Base-by-base conservation (phyloP, 1,140 invertebrate genomes). In the Drosophila aff. region DNA sequence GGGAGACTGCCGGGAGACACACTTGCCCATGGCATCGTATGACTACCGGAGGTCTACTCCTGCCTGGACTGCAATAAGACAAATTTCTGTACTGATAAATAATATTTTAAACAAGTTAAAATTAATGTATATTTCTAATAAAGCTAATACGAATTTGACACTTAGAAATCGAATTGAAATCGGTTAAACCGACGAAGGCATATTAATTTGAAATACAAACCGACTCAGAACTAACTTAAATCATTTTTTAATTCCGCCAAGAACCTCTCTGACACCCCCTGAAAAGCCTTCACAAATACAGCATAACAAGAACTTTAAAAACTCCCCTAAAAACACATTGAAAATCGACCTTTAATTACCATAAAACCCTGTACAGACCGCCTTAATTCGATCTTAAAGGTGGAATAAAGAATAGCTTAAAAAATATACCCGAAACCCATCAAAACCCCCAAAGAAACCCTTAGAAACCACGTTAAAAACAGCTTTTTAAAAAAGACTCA, bases 1-100 rank as follows among this genome's bases (percentile, higher is more conserved):
- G 15, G 63, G 33, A 33, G 82, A 63, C 74, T 87, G 84, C 49
- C 84, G 79, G 28, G 92, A 92, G 49, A 92, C 82, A 79, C 92
- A 92, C 92, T 92, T 92, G 81, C 92, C 92, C 92, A 92, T 92
- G 72, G 82, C 75, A 64, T 72, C 59, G 26, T 38, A 36, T 72
- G 13, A 10, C 38, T 36, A 21, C 7, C 47, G 38, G 33, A 40
- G 46, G 43, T 8, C 43, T 43, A 3, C 26, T 47, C 43, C 61
- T 46, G 23, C 23, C 1, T 28, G 47, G 4, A 11, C 26, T 50
- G 16, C 2, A 28, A 50, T 9, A 3, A 50, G 9, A 28, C 8
- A 28, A 28, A n/a, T 9, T 2, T 2, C 0, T 1, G 16, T 21
- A 9, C 4, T 15, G 4, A 50, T 16, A n/a, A 21, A 23, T 50